Evolutionary conservation across 2,888 invertebrate genomes (phyloP).

Genomic region (Polymixis flavicincta): DNA sequence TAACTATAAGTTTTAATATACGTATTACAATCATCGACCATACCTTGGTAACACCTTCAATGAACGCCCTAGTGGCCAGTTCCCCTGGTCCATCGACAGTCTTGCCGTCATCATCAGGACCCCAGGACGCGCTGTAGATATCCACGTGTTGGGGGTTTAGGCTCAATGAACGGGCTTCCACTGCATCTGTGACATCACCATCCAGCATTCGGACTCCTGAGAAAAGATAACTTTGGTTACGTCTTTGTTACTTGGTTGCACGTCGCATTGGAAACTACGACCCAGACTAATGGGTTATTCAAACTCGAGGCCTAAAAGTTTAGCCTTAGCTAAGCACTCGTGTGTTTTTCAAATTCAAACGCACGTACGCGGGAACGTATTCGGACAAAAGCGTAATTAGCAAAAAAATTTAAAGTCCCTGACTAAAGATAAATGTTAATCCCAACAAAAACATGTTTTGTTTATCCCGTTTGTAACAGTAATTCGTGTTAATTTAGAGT

Average conservation of each 20-base stretch:
- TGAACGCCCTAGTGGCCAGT: conserved; percentile 98
- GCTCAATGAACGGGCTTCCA: conserved; percentile 98
- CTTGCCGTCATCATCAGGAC: conserved; percentile 99
- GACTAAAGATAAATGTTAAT: conserved; percentile 54
- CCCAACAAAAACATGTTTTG: conserved; percentile 56
- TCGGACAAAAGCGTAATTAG: conserved; percentile 46
- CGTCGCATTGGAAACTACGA: conserved; percentile 25
- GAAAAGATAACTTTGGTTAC: not conserved
- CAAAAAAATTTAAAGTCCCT: conserved; percentile 39
- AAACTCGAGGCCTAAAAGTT: conserved; percentile 40
- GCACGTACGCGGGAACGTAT: conserved; percentile 27
- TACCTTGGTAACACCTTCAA: conserved; percentile 98
- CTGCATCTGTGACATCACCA: conserved; percentile 99
- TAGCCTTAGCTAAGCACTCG: not conserved
- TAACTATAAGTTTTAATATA: not conserved
- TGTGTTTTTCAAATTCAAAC: conserved; percentile 38
- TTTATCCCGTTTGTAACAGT: conserved; percentile 50
- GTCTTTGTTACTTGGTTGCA: too few species aligned
- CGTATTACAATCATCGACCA: not conserved
- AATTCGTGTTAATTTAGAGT: conserved; percentile 58
- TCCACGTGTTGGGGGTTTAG: conserved; percentile 99
- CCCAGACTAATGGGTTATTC: conserved; percentile 25
- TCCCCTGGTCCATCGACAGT: conserved; percentile 99
- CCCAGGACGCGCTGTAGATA: conserved; percentile 99
- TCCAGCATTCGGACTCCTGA: conserved; percentile 99